Base-by-base conservation (phyloP, 2,113 vertebrate species). In the Podarcis raffonei region DNA sequence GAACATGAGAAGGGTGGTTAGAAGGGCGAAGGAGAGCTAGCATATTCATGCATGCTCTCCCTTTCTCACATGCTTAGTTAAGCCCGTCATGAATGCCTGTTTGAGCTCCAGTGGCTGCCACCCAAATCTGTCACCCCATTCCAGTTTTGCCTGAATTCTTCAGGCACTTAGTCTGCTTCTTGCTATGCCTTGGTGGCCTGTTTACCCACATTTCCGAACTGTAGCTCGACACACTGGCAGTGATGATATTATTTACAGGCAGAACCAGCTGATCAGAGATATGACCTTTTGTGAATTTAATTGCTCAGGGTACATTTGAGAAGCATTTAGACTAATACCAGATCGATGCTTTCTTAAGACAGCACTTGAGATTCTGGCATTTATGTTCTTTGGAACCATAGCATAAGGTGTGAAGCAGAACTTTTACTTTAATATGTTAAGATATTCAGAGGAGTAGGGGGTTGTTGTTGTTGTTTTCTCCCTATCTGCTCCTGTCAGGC, bases 201-300 rank as follows among this genome's bases (percentile, higher is more conserved):
- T 86, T 76, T 85, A 39, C 39, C 77, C n/a, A 22, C 12, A 39
- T 72, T 87, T 78, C 76, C 62, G 71, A 48, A 48, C 69, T 22
- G 72, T 48, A 93, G 78, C 81, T 90, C 85, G 89, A 65, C 25
- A 2, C 79, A 68, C 81, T 66, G 20, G 37, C 69, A 48, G 37
- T 89, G 83, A 15, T 83, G 69, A 2, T 23, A 9, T 57, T 85
- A 81, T 89, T 89, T 93, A 87, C 69, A 91, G 37, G 65, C 75
- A 87, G 78, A 83, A 65, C 84, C 90, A 92, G 79, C 91, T 91
- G 84, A 32, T 35, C 76, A 77, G 88, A 75, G 90, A 77, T 80
- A 35, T 42, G 79, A 83, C 32, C 16, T 23, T 2, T 1, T 53
- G 83, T 25, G 39, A 85, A 84, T 82, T 87, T 74, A 3, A 48